phyloP scores from a whole-genome alignment of 2,888 invertebrate species.

The Tinea trinotella region DNA sequence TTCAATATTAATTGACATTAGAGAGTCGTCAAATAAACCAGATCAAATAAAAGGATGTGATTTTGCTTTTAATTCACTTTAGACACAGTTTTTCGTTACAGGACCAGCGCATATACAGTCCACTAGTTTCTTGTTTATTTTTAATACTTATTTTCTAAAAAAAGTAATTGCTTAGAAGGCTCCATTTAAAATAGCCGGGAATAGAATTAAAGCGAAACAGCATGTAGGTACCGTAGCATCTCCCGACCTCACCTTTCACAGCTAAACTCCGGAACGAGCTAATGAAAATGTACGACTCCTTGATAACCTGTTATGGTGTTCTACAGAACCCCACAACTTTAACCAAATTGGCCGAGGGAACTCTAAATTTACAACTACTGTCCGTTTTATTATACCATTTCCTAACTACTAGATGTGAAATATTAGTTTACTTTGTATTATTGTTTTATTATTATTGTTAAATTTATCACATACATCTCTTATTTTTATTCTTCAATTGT shows the following conservation, averaged over 20 bases:
- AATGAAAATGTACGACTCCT: slow-evolving; percentile 67
- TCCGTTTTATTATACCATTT: slow-evolving; percentile 32
- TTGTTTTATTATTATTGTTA: neutral
- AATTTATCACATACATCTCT: no score
- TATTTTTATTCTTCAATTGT: no score
- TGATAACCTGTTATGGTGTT: slow-evolving; percentile 61
- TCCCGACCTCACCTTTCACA: slow-evolving; percentile 7
- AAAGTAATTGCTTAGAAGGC: no score
- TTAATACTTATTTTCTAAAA: no score
- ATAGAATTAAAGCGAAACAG: neutral
- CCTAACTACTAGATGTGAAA: slow-evolving; percentile 1
- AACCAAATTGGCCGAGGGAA: slow-evolving; percentile 40
- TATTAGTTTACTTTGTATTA: neutral
- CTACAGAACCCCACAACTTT: slow-evolving; percentile 35
- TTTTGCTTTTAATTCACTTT: no score
- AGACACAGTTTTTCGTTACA: no score
- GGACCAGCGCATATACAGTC: no score
- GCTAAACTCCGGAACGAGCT: slow-evolving; percentile 25
- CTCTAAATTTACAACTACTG: slow-evolving; percentile 44
- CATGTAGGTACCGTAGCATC: slow-evolving; percentile 9
- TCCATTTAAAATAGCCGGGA: no score
- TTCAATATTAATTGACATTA: no score
- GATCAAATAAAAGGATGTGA: no score
- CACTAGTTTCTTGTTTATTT: no score
- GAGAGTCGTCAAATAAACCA: no score